Conservation (phyloP, 2,888 invertebrate species). For the Cephus rjabovi region DNA sequence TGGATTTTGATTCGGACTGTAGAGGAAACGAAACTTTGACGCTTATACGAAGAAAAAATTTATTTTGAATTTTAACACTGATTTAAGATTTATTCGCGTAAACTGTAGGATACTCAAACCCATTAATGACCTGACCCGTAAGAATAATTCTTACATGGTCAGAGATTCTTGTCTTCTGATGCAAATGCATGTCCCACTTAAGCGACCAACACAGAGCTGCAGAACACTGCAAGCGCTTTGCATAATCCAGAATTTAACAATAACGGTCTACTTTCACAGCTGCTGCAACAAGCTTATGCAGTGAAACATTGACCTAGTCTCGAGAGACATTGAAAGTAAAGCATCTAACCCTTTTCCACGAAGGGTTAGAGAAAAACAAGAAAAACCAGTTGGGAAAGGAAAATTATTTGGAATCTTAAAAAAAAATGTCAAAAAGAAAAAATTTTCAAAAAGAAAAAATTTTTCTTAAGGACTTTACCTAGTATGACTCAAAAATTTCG, state of each 20-base stretch:
- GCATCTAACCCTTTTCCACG: neutral
- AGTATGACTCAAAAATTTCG: neutral
- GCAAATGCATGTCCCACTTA: constrained; percentile 49
- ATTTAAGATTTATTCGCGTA: neutral
- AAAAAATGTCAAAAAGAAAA: too few species aligned
- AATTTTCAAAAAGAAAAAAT: neutral
- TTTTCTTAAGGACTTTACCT: too few species aligned
- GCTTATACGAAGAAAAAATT: neutral
- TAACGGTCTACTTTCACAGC: constrained; percentile 29
- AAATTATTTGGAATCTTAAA: neutral
- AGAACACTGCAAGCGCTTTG: constrained; percentile 41
- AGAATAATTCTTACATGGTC: neutral
- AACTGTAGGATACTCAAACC: neutral
- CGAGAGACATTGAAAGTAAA: constrained; percentile 28
- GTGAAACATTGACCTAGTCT: constrained; percentile 52
- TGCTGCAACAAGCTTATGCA: constrained; percentile 27
- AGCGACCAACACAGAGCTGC: constrained; percentile 27
- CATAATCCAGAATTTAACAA: constrained; percentile 50
- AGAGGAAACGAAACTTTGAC: neutral
- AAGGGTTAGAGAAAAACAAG: neutral
- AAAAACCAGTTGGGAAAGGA: neutral
- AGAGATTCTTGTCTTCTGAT: constrained; percentile 41
- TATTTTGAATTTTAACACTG: neutral
- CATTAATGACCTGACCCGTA: neutral
- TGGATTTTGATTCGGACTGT: neutral